phyloP scores from a whole-genome alignment of 92 coral and sea anemone genomes.

The Plumapathes pennacea region DNA sequence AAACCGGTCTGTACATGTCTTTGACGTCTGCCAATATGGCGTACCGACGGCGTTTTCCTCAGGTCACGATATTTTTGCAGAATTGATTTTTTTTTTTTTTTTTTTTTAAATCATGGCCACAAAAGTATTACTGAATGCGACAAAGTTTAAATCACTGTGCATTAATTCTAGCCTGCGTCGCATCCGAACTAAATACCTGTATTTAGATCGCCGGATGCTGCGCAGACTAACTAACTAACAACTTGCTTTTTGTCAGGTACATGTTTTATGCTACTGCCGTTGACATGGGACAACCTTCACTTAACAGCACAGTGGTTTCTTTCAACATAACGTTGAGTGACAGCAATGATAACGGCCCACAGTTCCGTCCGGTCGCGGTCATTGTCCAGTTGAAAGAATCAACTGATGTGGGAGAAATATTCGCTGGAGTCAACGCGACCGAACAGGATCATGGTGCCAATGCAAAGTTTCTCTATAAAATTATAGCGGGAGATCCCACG shows the following conservation, averaged over 20 bases:
- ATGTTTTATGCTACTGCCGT: slow-evolving; percentile 54
- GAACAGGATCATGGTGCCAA: slow-evolving; percentile 49
- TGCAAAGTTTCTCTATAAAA: slow-evolving; percentile 40
- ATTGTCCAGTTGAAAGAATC: slow-evolving; percentile 52
- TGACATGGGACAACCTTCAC: slow-evolving; percentile 63
- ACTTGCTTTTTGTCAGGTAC: slow-evolving; percentile 30
- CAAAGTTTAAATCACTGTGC: too few species aligned
- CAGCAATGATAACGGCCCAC: slow-evolving; percentile 72
- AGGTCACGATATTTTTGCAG: too few species aligned
- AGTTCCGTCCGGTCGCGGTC: slow-evolving; percentile 56
- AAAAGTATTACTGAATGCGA: too few species aligned
- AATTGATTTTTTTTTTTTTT: too few species aligned
- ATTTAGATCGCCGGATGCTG: too few species aligned
- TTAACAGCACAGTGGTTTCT: slow-evolving; percentile 50
- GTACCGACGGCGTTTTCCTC: too few species aligned
- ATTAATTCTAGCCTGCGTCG: too few species aligned
- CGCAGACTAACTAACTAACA: too few species aligned
- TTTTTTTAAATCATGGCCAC: too few species aligned
- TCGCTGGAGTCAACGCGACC: slow-evolving; percentile 52
- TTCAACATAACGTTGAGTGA: slow-evolving; percentile 58
- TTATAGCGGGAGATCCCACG: slow-evolving; percentile 34
- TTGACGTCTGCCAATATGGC: too few species aligned
- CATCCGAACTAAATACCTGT: too few species aligned
- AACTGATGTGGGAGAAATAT: slow-evolving; percentile 19
- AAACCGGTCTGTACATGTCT: too few species aligned